Conservation (phyloP, 2,113 vertebrate genomes). For the Zingel zingel region DNA sequence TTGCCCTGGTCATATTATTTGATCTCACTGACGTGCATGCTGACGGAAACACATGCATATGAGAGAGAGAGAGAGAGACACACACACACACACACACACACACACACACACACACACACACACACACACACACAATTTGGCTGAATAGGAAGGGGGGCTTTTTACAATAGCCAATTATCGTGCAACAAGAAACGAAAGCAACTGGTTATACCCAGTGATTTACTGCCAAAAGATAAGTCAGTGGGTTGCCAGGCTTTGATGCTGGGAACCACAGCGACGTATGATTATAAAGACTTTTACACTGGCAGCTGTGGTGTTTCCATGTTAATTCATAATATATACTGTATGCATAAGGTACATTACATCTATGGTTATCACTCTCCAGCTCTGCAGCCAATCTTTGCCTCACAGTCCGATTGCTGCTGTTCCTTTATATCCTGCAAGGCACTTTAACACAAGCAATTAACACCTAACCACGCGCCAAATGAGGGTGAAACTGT, state of each 20-base stretch:
- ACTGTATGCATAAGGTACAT: not conserved
- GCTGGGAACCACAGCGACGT: slow-evolving; percentile 12
- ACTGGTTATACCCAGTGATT: slow-evolving; percentile 19
- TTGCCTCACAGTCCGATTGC: too few relatives aligned
- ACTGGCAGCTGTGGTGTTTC: not conserved
- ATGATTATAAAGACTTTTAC: slow-evolving; percentile 9
- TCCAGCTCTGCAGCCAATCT: not conserved
- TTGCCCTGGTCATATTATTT: slow-evolving; percentile 32
- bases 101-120: not conserved
- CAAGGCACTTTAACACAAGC: too few relatives aligned
- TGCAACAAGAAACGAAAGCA: slow-evolving; percentile 13
- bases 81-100: slow-evolving; percentile 1
- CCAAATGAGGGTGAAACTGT: too few relatives aligned
- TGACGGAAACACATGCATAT: slow-evolving; percentile 12
- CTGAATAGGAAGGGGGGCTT: not conserved
- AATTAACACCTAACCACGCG: too few relatives aligned
- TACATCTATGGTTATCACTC: not conserved
- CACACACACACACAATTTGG: not conserved
- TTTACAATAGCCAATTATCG: slow-evolving; percentile 33
- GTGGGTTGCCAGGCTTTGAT: slow-evolving; percentile 33
- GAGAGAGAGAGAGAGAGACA: too few relatives aligned
- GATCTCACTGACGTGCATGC: slow-evolving; percentile 25
- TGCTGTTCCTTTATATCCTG: too few relatives aligned
- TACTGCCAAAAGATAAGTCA: not conserved
- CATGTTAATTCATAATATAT: not conserved